Evolutionary conservation across 2,888 invertebrate species (phyloP), one percentile per base, ranked within the genome.

Genomic region (Heteromyza rotundicornis): DNA sequence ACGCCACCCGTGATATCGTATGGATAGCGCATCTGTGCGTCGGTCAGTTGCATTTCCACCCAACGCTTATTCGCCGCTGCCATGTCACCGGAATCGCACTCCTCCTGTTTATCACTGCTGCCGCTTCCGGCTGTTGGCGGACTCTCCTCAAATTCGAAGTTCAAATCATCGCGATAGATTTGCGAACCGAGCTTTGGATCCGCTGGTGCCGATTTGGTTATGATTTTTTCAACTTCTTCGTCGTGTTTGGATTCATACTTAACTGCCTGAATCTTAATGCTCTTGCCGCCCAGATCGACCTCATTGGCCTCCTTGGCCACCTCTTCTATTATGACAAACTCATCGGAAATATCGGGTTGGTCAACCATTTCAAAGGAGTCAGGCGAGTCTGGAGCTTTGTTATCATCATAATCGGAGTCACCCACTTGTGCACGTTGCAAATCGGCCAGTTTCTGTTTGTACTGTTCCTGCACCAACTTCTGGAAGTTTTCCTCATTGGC

Each of bases 331-430:
- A 94, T 92, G 0, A 94, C 92, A 76, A 94, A 94, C 72, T 94
- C 94, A 75, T 94, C 94, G 69, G 92, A 91, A 69, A 94, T 88
- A 75, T 92, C 92, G 1, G 94, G 93, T 76, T 92, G 93, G 71
- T 94, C 94, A 1, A 94, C 85, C 86, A 94, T 87, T 86, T 94
- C 94, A 80, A 94, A 94, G 22, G 94, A 94, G 79, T 94, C 94
- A 0, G 92, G 92, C 0, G 93, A 93, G 70, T 92, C 90, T 66
- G 87, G 86, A 70, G 87, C 87, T 67, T 87, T 86, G 55, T 81
- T 75, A 64, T 85, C 85, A 32, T 86, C 86, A 67, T 84, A 85
- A 19, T 86, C 84, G 36, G 86, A 78, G 3, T 86, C 88, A 2
- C 79, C 75, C 2, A 75, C 71, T 57, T 80, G 78, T 1, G 78